Conservation (phyloP, 1,140 invertebrate genomes). For the Nilaparvata lugens region DNA sequence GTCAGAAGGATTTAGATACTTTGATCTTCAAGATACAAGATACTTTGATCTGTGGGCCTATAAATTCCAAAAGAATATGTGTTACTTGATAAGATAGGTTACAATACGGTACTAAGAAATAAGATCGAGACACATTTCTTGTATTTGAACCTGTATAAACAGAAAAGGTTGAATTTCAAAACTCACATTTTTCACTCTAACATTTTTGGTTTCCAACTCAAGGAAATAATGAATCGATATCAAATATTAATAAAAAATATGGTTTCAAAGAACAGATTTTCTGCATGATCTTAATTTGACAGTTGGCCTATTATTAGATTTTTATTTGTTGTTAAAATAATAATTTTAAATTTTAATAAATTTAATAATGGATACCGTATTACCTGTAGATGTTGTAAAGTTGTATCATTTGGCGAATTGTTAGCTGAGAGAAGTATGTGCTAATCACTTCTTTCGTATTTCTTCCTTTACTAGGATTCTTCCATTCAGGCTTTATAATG, state of each 20-base stretch:
- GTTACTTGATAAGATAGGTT: too few relatives aligned
- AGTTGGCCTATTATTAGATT: too few relatives aligned
- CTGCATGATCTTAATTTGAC: not conserved
- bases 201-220: too few relatives aligned
- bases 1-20: too few relatives aligned
- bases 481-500: slow-evolving; percentile 69
- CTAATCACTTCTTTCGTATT: slow-evolving; percentile 54
- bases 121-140: too few relatives aligned
- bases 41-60: too few relatives aligned
- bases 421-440: slow-evolving; percentile 65
- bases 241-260: slow-evolving; percentile 3
- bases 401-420: slow-evolving; percentile 59
- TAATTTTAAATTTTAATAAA: slow-evolving; percentile 32
- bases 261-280: slow-evolving; percentile 2
- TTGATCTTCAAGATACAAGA: too few relatives aligned
- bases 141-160: too few relatives aligned
- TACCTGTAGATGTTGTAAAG: slow-evolving; percentile 74
- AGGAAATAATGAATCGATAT: not conserved
- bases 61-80: too few relatives aligned
- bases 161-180: too few relatives aligned
- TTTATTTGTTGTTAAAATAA: not conserved
- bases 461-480: slow-evolving; percentile 63
- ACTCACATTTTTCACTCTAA: too few relatives aligned
- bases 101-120: too few relatives aligned
- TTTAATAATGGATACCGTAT: slow-evolving; percentile 20